Percentiles rank a stretch among this genome's conserved stretches.
These are phyloP conservation scores for Caenorhabditis brenneri DNA, from an alignment of 1,140 invertebrate genomes.

Conservation along the genomic window DNA sequence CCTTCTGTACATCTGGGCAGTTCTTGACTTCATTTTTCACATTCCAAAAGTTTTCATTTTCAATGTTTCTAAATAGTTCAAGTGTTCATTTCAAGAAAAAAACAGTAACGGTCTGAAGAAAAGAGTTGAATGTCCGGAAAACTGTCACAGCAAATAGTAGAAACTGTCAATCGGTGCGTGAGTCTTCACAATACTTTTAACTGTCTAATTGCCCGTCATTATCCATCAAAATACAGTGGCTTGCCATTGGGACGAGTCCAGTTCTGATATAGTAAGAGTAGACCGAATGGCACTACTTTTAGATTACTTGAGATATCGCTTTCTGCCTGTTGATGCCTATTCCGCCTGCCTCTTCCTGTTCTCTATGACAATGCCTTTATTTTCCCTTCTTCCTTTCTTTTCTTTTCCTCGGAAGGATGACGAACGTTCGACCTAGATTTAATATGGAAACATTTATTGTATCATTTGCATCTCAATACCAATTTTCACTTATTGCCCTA, in stretches of 20 bases:
- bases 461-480: constrained; percentile 42
- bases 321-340: background rate
- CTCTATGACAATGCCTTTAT: background rate
- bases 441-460: constrained; percentile 37
- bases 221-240: constrained; percentile 26
- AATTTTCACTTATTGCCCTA: constrained; percentile 27
- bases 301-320: constrained; percentile 27
- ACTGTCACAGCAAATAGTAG: constrained; percentile 32
- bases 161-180: constrained; percentile 18
- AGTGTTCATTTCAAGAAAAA: background rate
- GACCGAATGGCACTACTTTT: constrained; percentile 8
- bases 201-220: constrained; percentile 25
- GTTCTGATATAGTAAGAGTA: constrained; percentile 37
- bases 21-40: no score
- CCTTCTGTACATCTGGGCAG: no score
- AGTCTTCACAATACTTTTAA: background rate
- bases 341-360: background rate
- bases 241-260: background rate
- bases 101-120: background rate
- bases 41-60: no score
- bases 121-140: background rate
- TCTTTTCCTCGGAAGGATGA: background rate
- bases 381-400: background rate
- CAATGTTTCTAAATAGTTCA: constrained; percentile 7
- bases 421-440: constrained; percentile 36